Evolutionary conservation across 1,140 invertebrate species (phyloP).

Genomic region (Diorhabda carinulata): DNA sequence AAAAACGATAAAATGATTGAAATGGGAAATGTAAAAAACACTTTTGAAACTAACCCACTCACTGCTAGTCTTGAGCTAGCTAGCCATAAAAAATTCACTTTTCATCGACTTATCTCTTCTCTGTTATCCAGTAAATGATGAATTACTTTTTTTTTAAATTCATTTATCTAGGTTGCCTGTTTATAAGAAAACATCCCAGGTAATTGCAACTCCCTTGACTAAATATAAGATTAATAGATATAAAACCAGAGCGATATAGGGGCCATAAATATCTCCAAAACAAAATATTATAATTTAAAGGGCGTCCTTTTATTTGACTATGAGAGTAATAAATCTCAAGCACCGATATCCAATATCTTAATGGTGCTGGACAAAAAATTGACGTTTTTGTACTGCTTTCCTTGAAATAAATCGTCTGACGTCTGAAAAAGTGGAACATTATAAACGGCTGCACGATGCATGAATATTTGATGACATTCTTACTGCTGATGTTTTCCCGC

Average conservation of each 20-base stretch:
- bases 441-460: constrained; percentile 1
- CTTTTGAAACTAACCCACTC: too few species aligned
- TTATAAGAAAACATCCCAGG: too few species aligned
- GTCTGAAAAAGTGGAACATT: constrained; percentile 2
- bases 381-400: neutral
- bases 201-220: neutral
- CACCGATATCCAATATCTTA: neutral
- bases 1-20: too few species aligned
- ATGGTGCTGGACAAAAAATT: neutral
- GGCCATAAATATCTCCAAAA: neutral
- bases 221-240: constrained; percentile 1
- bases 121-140: too few species aligned
- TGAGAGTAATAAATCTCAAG: neutral
- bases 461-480: neutral
- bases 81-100: too few species aligned
- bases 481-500: neutral
- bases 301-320: neutral
- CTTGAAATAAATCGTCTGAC: neutral
- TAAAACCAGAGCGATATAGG: neutral
- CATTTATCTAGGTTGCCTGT: too few species aligned
- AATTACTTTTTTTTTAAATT: too few species aligned
- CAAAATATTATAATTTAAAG: constrained; percentile 1
- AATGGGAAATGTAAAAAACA: too few species aligned
- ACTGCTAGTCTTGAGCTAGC: too few species aligned
- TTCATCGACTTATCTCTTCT: too few species aligned